phyloP scores from a whole-genome alignment of 2,888 invertebrate genomes.

The Biston betularia region DNA sequence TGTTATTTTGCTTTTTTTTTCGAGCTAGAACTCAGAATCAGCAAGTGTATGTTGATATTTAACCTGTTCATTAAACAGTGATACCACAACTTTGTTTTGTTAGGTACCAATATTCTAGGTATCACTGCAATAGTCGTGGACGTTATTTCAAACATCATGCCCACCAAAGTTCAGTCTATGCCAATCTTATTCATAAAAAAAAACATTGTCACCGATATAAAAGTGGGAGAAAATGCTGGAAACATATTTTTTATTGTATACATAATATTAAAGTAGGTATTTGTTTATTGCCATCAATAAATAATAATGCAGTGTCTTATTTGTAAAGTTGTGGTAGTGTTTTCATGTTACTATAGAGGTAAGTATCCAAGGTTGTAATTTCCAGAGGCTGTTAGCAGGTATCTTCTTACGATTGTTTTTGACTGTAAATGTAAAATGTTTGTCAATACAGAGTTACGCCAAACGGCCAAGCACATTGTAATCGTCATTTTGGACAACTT shows the following conservation, averaged over 20 bases:
- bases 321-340: conserved; percentile 67
- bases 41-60: too few relatives aligned
- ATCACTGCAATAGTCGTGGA: too few relatives aligned
- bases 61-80: too few relatives aligned
- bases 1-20: not conserved
- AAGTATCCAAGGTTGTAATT: conserved; percentile 66
- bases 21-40: not conserved
- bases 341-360: conserved; percentile 22
- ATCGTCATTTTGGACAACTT: too few relatives aligned
- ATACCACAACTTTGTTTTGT: too few relatives aligned
- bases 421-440: conserved; percentile 1
- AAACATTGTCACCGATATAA: too few relatives aligned
- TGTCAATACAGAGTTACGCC: not conserved
- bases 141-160: too few relatives aligned
- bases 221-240: not conserved
- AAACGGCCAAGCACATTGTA: too few relatives aligned
- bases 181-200: too few relatives aligned
- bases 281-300: conserved; percentile 62
- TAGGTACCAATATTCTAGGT: too few relatives aligned
- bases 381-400: conserved; percentile 70
- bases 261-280: not conserved
- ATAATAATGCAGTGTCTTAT: conserved; percentile 71
- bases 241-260: not conserved
- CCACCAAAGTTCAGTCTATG: too few relatives aligned
- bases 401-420: conserved; percentile 55